phyloP scores from a whole-genome alignment of 2,113 vertebrate species.

The Apaloderma vittatum region DNA sequence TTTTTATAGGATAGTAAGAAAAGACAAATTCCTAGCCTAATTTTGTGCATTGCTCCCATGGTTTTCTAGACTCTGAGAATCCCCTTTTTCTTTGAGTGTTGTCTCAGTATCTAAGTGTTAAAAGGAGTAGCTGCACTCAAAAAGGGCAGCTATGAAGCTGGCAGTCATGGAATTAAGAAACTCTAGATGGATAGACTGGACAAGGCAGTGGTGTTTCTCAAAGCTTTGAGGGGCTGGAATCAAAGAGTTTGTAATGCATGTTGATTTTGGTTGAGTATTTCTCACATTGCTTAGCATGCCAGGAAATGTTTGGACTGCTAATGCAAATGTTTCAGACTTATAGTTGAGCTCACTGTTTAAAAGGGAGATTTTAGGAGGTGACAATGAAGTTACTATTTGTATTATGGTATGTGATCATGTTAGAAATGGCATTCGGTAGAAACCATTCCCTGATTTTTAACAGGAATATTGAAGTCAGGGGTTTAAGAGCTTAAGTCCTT shows the following conservation, averaged over 20 bases:
- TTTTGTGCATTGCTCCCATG: neutral
- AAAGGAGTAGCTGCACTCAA: neutral
- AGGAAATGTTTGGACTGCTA: neutral
- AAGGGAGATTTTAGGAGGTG: neutral
- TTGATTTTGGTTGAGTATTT: neutral
- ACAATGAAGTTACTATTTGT: neutral
- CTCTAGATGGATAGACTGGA: neutral
- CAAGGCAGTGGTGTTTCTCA: neutral
- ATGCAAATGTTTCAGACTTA: neutral
- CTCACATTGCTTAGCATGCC: neutral
- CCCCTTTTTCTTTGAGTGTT: neutral
- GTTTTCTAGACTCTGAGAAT: neutral
- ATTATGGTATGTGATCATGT: neutral
- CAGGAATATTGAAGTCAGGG: neutral
- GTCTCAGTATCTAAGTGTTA: neutral
- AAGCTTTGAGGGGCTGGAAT: neutral
- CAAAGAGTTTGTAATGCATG: neutral
- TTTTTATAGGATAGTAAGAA: neutral
- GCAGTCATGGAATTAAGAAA: neutral
- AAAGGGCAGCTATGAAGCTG: neutral
- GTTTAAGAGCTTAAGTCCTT: neutral
- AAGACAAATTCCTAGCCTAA: neutral
- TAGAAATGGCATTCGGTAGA: neutral
- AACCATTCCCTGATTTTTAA: neutral
- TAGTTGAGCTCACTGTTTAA: neutral